These are phyloP conservation scores for Cephus nigrinus DNA, from an alignment of 2,888 invertebrate genomes.

Conservation along the genomic window DNA sequence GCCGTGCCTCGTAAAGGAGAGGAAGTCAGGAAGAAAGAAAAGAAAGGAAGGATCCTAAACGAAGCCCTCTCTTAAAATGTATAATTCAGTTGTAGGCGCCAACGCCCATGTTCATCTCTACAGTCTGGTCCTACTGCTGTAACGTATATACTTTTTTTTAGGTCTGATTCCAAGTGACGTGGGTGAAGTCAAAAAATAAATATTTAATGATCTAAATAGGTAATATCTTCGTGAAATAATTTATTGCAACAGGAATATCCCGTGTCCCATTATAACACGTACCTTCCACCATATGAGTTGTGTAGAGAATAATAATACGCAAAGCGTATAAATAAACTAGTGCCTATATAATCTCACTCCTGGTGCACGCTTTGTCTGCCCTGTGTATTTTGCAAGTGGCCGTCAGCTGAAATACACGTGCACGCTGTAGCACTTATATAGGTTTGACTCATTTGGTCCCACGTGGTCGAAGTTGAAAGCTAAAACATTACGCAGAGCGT, in stretches of 20 bases:
- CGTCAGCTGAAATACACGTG: constrained; percentile 35
- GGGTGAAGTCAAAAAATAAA: background rate
- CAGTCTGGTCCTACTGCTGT: background rate
- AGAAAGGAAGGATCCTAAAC: background rate
- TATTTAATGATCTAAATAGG: background rate
- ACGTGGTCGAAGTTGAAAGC: background rate
- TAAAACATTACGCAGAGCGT: background rate
- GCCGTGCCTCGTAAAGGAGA: background rate
- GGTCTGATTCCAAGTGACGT: no score
- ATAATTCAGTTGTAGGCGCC: background rate
- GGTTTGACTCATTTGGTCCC: constrained; percentile 37
- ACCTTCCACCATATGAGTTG: background rate
- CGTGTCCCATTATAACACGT: background rate
- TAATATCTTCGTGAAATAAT: background rate
- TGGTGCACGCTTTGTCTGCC: constrained; percentile 27
- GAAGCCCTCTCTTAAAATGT: background rate
- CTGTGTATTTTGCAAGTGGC: constrained; percentile 18
- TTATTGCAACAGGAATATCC: background rate
- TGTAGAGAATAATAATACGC: background rate
- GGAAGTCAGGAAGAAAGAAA: background rate
- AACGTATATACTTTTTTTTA: background rate
- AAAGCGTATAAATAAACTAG: background rate
- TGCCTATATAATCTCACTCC: background rate
- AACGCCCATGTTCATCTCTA: background rate
- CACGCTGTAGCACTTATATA: constrained; percentile 18